phyloP scores from a whole-genome alignment of 2,113 vertebrate genomes.

The Rostratula benghalensis region DNA sequence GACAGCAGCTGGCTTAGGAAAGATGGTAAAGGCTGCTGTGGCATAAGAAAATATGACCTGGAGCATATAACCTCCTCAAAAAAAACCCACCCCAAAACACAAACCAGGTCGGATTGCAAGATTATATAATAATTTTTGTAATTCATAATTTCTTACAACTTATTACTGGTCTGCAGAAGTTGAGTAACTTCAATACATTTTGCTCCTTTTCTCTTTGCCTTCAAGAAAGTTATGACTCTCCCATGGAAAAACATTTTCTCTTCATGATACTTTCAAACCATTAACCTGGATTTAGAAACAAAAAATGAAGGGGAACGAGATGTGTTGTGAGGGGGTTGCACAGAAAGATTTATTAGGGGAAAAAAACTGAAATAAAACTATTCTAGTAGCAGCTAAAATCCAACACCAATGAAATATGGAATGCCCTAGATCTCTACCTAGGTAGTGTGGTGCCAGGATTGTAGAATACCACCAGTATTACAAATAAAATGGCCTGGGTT shows the following conservation, averaged over 20 bases:
- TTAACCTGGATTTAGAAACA: background rate
- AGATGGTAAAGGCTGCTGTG: background rate
- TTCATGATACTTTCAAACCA: background rate
- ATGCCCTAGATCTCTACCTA: no score
- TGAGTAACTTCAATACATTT: background rate
- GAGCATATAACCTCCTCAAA: background rate
- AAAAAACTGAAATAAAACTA: background rate
- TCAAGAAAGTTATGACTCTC: background rate
- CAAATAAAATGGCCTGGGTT: background rate
- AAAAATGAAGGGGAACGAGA: background rate
- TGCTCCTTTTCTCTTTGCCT: background rate
- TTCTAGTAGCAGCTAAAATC: background rate
- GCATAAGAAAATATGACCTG: background rate
- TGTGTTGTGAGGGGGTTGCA: background rate
- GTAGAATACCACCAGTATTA: background rate
- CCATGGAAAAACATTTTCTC: background rate
- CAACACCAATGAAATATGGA: background rate
- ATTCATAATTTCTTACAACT: background rate
- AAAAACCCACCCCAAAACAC: background rate
- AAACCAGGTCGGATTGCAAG: background rate
- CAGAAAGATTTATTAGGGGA: background rate
- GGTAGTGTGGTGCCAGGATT: background rate
- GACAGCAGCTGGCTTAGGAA: background rate
- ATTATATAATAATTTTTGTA: background rate
- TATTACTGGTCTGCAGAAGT: background rate